Conservation (phyloP, 2,113 vertebrate genomes). For the Ranitomeya variabilis region DNA sequence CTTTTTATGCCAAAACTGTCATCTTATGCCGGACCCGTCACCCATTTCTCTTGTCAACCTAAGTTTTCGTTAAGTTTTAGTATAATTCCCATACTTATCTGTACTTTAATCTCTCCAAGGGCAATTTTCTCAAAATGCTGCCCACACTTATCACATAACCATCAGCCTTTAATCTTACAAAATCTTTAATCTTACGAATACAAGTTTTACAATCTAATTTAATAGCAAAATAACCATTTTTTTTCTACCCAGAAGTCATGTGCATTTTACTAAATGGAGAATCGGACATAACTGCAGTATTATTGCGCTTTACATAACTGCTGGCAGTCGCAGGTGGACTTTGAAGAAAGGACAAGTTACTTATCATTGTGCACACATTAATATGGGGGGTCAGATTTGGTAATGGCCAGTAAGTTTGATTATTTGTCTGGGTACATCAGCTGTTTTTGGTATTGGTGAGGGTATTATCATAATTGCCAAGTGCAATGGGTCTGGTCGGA, state of each 20-base stretch:
- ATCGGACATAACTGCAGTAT: background rate
- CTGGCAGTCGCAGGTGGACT: background rate
- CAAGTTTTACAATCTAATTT: background rate
- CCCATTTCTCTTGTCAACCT: background rate
- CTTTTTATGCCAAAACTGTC: background rate
- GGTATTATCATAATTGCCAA: too few species aligned
- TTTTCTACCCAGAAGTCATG: background rate
- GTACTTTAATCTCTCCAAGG: background rate
- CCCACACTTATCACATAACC: background rate
- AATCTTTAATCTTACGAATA: slow-evolving; percentile 18
- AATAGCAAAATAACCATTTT: background rate
- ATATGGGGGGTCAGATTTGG: background rate
- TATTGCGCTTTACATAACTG: background rate
- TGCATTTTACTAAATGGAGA: background rate
- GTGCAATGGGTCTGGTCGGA: too few species aligned
- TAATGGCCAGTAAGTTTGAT: too few species aligned
- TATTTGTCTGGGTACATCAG: too few species aligned
- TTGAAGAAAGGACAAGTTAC: background rate
- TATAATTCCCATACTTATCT: slow-evolving; percentile 1
- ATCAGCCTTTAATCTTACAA: slow-evolving; percentile 13
- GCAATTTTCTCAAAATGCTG: background rate
- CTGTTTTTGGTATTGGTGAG: too few species aligned
- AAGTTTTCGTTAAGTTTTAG: background rate
- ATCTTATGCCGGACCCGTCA: background rate
- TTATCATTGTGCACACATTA: background rate